Evolutionary conservation across 1,140 invertebrate species (phyloP).

Genomic region (Drosophila novamexicana): DNA sequence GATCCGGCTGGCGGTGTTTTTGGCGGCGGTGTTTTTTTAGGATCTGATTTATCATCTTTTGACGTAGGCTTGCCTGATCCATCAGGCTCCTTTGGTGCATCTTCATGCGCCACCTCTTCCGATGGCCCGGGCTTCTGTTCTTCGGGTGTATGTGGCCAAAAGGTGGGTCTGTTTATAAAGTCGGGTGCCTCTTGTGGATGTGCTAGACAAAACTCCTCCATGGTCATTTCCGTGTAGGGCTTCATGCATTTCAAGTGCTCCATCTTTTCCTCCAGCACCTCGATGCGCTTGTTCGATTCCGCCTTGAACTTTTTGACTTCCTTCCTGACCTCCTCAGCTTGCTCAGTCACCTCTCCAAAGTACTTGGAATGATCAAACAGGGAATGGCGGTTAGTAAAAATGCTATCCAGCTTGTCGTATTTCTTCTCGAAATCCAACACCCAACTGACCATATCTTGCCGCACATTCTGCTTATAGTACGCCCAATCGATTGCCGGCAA

Average conservation of each 20-base stretch:
- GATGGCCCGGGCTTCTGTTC: constrained; percentile 83
- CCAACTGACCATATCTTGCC: constrained; percentile 51
- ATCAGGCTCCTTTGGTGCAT: neutral
- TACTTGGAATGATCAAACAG: constrained; percentile 60
- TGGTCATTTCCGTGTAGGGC: constrained; percentile 93
- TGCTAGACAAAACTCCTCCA: constrained; percentile 91
- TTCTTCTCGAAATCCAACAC: constrained; percentile 54
- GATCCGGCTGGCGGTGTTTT: constrained; percentile 2
- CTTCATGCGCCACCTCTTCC: constrained; percentile 28
- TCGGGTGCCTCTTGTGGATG: constrained; percentile 89
- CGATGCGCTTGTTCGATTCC: constrained; percentile 59
- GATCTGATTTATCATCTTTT: constrained; percentile 16
- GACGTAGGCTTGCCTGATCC: constrained; percentile 2
- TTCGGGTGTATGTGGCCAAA: constrained; percentile 90
- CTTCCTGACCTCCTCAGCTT: constrained; percentile 28
- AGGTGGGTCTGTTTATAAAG: constrained; percentile 89
- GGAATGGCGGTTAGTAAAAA: constrained; percentile 57
- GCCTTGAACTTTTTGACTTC: constrained; percentile 44
- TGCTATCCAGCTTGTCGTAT: constrained; percentile 61
- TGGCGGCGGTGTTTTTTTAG: constrained; percentile 12
- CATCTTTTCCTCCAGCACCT: constrained; percentile 11
- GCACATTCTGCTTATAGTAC: constrained; percentile 63
- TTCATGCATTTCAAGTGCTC: constrained; percentile 28
- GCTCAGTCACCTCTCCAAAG: constrained; percentile 38
- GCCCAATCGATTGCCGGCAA: constrained; percentile 72